Percentiles rank a stretch among this genome's conserved stretches.
These are phyloP conservation scores for Girardia tigrina DNA, from an alignment of 2,888 invertebrate species.

Conservation along the genomic window DNA sequence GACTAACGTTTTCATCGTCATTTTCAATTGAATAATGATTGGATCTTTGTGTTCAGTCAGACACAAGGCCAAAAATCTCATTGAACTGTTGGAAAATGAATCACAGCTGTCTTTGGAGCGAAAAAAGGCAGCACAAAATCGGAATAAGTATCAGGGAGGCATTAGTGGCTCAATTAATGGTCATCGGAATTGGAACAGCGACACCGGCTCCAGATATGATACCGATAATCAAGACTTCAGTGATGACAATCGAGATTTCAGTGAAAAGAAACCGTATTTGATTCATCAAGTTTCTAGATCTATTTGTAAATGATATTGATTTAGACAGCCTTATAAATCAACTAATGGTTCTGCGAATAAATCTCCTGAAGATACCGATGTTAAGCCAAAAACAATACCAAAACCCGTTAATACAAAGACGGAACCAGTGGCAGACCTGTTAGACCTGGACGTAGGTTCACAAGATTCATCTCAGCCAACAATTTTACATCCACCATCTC, in stretches of 20 bases:
- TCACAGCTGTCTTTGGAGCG: conserved; percentile 84
- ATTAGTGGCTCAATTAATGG: neutral
- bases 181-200: neutral
- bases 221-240: too few relatives aligned
- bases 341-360: neutral
- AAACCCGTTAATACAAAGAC: neutral
- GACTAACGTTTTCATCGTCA: too few relatives aligned
- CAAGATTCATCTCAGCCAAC: neutral
- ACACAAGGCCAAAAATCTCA: conserved; percentile 67
- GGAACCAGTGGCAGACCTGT: neutral
- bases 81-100: conserved; percentile 94
- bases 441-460: too few relatives aligned
- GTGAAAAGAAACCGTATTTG: too few relatives aligned
- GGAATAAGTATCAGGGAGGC: conserved; percentile 79
- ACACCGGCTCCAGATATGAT: too few relatives aligned
- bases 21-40: too few relatives aligned
- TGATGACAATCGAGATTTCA: too few relatives aligned
- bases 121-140: conserved; percentile 94
- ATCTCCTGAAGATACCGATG: neutral
- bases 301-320: too few relatives aligned
- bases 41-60: conserved; percentile 51
- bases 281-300: too few relatives aligned
- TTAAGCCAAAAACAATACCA: neutral
- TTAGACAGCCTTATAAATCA: neutral
- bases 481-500: neutral